Conservation (phyloP, 2,888 invertebrate genomes). For the Platycheirus rosarum region DNA sequence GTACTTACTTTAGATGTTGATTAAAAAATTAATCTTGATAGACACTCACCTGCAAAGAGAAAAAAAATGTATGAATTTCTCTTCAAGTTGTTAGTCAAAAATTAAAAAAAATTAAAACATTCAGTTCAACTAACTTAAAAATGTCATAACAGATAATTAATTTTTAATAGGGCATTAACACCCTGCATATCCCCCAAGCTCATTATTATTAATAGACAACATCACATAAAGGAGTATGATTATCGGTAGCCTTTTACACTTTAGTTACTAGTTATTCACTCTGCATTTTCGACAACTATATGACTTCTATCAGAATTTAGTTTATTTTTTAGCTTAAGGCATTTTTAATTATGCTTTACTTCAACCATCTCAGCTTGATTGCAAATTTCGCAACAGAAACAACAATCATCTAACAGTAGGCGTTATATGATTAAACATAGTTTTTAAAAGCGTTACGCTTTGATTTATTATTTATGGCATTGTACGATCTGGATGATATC, state of each 20-base stretch:
- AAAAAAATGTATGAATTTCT: neutral
- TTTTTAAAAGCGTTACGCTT: neutral
- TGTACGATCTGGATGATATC: conserved; percentile 18
- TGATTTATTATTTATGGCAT: conserved; percentile 17
- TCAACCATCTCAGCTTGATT: neutral
- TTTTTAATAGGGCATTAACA: too few species aligned
- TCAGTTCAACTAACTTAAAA: too few species aligned
- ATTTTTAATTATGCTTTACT: conserved; percentile 6
- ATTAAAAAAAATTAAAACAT: too few species aligned
- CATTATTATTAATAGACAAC: too few species aligned
- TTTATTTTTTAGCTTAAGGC: neutral
- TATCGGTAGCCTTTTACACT: too few species aligned
- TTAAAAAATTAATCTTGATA: neutral
- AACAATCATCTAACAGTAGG: neutral
- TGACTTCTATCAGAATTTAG: too few species aligned
- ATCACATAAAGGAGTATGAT: too few species aligned
- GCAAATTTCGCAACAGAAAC: conserved; percentile 4
- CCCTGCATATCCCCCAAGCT: too few species aligned
- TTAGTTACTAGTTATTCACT: too few species aligned
- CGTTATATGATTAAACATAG: conserved; percentile 2
- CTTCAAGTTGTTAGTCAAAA: too few species aligned
- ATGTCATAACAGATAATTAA: too few species aligned
- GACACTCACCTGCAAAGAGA: conserved; percentile 65
- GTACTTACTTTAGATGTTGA: conserved; percentile 36
- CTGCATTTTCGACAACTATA: too few species aligned